Base-by-base conservation (phyloP, 1,140 invertebrate genomes). In the Druon quercuslanigerum region DNA sequence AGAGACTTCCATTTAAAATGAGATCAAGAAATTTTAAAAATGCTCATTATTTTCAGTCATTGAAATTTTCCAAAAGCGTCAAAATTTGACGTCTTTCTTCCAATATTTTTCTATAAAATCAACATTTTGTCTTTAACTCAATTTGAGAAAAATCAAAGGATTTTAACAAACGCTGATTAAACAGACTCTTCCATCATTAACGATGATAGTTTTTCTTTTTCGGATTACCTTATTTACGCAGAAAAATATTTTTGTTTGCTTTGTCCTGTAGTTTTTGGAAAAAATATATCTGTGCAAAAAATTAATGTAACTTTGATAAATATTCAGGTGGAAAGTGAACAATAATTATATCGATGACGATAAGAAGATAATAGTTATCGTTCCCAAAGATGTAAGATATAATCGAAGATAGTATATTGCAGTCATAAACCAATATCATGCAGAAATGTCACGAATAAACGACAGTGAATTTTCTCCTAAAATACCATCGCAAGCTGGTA, bases 341-440 rank as follows among this genome's bases (percentile, higher is more conserved):
- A 14, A 14, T 33, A 14, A 14, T 33, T 25, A 60, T 72, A 76
- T 74, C 71, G 73, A 72, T 71, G 78, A 66, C 50, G 17, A 16
- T 11, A n/a, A 33, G 17, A 66, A 72, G 82, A 85, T 85, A 84
- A 1, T 70, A 72, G 76, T 85, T 85, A 85, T 85, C 84, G 73
- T 16, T 57, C 3, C 40, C n/a, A n/a, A 46, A 78, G 83, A 82
- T 83, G n/a, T n/a, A 83, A 85, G 76, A 16, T 71, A 76, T 81
- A 72, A 74, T 79, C 78, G 12, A 51, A 50, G 80, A 81, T 79
- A 81, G 72, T 50, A 71, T 20, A 56, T 66, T 66, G 25, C 25
- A 33, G 25, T 66, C 16, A 66, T 66, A 66, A 66, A 11, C 40
- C 40, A 33, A 33, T 5, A 33, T 60, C 57, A 40, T 51, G 46